These are phyloP conservation scores for Leucoraja erinaceus DNA, from an alignment of 2,113 vertebrate species.

Conservation along the genomic window DNA sequence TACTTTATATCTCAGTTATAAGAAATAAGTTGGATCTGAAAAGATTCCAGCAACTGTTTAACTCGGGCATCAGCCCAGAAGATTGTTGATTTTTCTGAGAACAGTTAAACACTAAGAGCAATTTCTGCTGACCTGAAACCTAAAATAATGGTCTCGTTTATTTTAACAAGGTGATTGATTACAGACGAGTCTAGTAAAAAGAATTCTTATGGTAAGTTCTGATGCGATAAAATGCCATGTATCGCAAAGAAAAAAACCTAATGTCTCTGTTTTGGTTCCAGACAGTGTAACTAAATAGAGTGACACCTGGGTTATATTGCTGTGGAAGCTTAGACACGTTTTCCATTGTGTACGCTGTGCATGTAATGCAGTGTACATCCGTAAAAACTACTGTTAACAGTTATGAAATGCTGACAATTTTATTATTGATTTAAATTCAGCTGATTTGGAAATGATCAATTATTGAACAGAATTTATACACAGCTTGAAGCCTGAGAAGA, in stretches of 20 bases:
- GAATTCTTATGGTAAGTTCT: not conserved
- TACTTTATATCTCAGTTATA: slow-evolving; percentile 5
- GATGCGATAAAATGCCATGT: not conserved
- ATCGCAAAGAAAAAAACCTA: not conserved
- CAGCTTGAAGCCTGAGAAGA: not conserved
- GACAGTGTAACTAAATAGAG: not conserved
- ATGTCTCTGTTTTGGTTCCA: not conserved
- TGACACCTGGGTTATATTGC: not conserved
- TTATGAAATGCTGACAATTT: not conserved
- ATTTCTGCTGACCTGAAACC: slow-evolving; percentile 6
- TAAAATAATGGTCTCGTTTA: not conserved
- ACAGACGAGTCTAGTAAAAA: not conserved
- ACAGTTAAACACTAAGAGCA: not conserved
- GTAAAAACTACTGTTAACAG: not conserved
- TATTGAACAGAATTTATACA: not conserved
- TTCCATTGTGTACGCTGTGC: not conserved
- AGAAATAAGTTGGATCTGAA: slow-evolving; percentile 1
- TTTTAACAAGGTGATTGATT: slow-evolving; percentile 15
- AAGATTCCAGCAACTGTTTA: not conserved
- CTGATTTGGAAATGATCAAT: not conserved
- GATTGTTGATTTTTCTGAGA: not conserved
- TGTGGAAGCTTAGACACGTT: not conserved
- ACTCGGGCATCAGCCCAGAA: not conserved
- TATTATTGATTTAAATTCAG: not conserved
- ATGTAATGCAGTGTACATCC: not conserved